Percentiles rank a stretch among this genome's conserved stretches.
Evolutionary conservation across 2,797 vertebrate species (phyloP).

Genomic region (Aplochiton taeniatus): DNA sequence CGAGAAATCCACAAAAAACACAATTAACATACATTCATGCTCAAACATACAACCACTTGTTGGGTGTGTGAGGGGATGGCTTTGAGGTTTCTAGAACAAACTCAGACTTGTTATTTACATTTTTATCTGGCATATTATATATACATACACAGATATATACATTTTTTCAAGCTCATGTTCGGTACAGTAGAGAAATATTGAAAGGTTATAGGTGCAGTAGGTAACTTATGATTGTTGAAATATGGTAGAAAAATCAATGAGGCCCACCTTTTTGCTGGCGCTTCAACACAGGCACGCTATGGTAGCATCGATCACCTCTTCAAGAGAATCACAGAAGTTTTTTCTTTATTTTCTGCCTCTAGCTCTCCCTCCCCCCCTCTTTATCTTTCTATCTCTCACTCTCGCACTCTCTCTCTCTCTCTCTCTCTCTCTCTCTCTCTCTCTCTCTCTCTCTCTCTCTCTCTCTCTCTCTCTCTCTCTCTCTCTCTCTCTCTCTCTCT

Average conservation of each 20-base stretch:
- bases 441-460: slow-evolving; percentile 30
- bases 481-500: slow-evolving; percentile 18
- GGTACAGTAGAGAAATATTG: neutral
- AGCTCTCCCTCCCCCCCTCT: slow-evolving; percentile 34
- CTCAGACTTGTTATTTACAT: slow-evolving; percentile 32
- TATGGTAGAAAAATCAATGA: slow-evolving; percentile 65
- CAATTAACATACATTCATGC: slow-evolving; percentile 30
- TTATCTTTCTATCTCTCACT: slow-evolving; percentile 27
- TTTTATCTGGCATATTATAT: slow-evolving; percentile 45
- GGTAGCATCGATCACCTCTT: slow-evolving; percentile 72
- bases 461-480: neutral
- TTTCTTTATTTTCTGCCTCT: slow-evolving; percentile 53
- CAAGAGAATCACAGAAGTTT: slow-evolving; percentile 64
- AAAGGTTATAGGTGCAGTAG: slow-evolving; percentile 33
- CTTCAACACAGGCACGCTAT: slow-evolving; percentile 61
- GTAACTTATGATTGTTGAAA: slow-evolving; percentile 62
- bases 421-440: slow-evolving; percentile 30
- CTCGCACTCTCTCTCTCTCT: slow-evolving; percentile 33
- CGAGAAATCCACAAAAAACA: slow-evolving; percentile 40
- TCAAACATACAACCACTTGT: slow-evolving; percentile 19
- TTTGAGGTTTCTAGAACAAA: slow-evolving; percentile 24
- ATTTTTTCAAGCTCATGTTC: neutral
- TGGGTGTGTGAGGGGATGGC: slow-evolving; percentile 35
- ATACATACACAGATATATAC: neutral
- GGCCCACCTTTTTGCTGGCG: slow-evolving; percentile 56